These are phyloP conservation scores for Mesembrinibis cayennensis DNA, from an alignment of 2,113 vertebrate genomes.

Conservation along the genomic window DNA sequence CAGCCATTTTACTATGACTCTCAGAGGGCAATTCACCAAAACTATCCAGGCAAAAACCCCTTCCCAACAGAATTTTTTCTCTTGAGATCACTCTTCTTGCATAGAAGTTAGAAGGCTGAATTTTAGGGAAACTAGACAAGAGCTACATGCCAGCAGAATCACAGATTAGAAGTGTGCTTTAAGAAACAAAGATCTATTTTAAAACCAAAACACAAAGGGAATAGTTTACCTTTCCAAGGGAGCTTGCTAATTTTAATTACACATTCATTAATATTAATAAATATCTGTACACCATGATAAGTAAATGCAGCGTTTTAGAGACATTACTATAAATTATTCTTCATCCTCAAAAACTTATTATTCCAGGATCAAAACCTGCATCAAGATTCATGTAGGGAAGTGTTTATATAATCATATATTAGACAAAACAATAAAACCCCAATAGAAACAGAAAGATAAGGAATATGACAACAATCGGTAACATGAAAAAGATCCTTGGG, in stretches of 20 bases:
- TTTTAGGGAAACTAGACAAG: neutral
- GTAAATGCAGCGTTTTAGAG: neutral
- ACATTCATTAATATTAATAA: constrained; percentile 39
- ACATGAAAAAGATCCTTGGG: neutral
- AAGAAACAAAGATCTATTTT: neutral
- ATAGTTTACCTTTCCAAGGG: neutral
- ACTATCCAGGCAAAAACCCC: accelerated
- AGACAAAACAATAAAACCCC: neutral
- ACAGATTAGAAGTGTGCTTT: neutral
- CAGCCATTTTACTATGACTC: neutral
- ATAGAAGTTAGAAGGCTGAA: neutral
- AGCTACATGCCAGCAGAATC: neutral
- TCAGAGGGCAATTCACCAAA: neutral
- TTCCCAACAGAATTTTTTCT: neutral
- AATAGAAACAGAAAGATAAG: neutral
- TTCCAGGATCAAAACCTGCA: neutral
- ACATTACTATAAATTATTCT: neutral
- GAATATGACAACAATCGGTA: neutral
- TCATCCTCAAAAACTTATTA: neutral
- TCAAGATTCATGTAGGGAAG: neutral
- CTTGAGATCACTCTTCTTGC: neutral
- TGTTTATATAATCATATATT: neutral
- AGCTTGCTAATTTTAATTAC: constrained; percentile 28
- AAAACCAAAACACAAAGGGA: constrained; percentile 3
- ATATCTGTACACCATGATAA: neutral